Conservation (phyloP, 2,113 vertebrate genomes). For the Tychaedon coryphoeus region DNA sequence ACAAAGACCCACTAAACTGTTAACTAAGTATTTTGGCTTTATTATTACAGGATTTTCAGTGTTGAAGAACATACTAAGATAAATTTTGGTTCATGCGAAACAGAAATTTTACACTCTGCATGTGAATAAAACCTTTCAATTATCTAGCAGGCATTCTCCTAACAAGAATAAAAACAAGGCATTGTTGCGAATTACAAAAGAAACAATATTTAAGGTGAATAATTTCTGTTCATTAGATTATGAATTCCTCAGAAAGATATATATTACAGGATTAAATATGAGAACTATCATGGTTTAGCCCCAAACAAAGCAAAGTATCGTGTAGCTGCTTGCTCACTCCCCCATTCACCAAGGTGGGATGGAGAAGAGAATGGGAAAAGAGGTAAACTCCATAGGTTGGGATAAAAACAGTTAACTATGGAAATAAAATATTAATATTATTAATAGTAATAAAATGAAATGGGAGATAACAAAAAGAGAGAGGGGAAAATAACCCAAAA, state of each 20-base stretch:
- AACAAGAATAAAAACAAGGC: background rate
- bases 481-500: accelerated
- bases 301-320: background rate
- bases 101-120: background rate
- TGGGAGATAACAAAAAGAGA: background rate
- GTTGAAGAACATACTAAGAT: background rate
- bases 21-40: background rate
- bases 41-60: background rate
- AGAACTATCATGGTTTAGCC: background rate
- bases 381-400: background rate
- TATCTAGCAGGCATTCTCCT: background rate
- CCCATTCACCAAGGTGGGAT: background rate
- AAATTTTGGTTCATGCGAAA: background rate
- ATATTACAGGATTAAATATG: background rate
- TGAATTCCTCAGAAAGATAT: background rate
- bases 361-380: background rate
- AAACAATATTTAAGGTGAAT: background rate
- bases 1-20: background rate
- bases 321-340: background rate
- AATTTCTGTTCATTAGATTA: background rate
- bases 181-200: background rate
- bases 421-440: background rate
- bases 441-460: background rate
- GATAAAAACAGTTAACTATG: background rate
- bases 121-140: background rate